Evolutionary conservation across 2,113 vertebrate genomes (phyloP), one percentile per base, ranked within the genome.

Genomic region (Mirza zaza): DNA sequence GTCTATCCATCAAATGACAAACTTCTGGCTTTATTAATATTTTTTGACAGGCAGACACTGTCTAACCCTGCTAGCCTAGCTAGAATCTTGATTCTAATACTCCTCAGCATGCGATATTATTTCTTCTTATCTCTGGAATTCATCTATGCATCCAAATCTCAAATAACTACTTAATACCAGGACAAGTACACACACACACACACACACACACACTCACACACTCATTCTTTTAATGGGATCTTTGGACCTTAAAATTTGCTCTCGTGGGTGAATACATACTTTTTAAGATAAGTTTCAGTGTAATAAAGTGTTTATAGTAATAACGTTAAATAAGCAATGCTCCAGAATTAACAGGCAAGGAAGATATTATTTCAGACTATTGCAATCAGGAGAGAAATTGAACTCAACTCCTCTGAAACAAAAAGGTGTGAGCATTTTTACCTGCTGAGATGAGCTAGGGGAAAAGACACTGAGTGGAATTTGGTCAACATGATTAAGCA

Each of bases 1-100:
- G 83, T 95, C 87, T 87, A 92, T 97, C 96, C 87, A 97, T 97
- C 95, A 98, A 95, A 76, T 89, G 95, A 92, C 95, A 93, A 90
- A 87, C 86, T 97, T 32, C 61, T 95, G 87, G 79, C 34, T n/a
- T 96, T 88, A 59, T 32, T 94, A 93, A 97, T 96, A 96, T 95
- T 87, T 96, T 97, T 86, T 97, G 97, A 97, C 95, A 95, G 77
- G 81, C 83, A 93, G 80, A 6, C 39, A 90, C 95, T 97, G n/a
- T 23, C 79, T 87, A 34, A 93, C 57, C n/a, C 57, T 90, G 68
- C 13, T n/a, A 67, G 17, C n/a, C 48, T 90, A 86, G 65, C 34
- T 79, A 80, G 68, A 95, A 91, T 97, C 34, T 36, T 81, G 32
- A 91, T 85, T 94, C 34, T 63, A 70, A 86, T 81, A 93, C 5